Conservation (phyloP, 1,140 invertebrate genomes). For the Drosophila parabipectinata region DNA sequence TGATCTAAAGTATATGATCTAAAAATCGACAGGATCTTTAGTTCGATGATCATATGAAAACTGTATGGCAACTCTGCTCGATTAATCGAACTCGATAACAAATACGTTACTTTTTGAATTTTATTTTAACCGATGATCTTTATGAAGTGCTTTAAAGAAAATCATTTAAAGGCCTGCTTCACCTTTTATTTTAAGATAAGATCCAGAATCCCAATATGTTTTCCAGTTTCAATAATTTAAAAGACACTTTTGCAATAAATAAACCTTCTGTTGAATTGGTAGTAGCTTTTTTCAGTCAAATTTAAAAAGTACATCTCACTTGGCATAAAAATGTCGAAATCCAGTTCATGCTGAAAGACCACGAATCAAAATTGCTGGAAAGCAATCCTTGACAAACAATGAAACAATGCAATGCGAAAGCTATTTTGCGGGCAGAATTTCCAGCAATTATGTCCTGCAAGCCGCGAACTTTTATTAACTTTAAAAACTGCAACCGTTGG, state of each 20-base stretch:
- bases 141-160: neutral
- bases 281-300: neutral
- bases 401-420: neutral
- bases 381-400: neutral
- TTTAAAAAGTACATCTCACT: neutral
- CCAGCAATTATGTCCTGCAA: conserved; percentile 23
- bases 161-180: no score
- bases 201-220: no score
- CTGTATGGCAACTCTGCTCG: neutral
- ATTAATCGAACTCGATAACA: neutral
- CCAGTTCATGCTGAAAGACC: neutral
- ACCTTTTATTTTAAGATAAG: no score
- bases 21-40: neutral
- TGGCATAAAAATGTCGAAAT: neutral
- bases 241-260: neutral
- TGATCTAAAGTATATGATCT: neutral
- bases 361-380: neutral
- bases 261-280: neutral
- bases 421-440: neutral
- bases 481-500: conserved; percentile 39
- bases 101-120: neutral
- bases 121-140: neutral
- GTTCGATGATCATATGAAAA: neutral
- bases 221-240: neutral
- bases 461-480: conserved; percentile 31